Base-by-base conservation (phyloP, 2,113 vertebrate species). In the Solea solea region DNA sequence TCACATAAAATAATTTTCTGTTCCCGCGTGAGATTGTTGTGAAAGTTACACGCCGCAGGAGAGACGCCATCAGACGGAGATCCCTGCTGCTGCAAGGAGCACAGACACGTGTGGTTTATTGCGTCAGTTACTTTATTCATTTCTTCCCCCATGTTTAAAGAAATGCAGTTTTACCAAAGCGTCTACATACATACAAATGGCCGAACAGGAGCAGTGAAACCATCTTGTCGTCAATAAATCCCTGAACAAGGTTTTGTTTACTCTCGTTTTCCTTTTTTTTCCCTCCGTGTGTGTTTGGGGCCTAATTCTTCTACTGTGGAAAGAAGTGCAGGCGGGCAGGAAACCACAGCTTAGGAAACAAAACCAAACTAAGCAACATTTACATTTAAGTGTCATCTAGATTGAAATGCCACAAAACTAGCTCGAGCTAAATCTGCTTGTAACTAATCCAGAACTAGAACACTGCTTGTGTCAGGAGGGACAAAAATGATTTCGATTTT, bases 81-180 rank as follows among this genome's bases (percentile, higher is more conserved):
- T 49, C 13, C 6, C 50, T 25, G 57, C 56, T 56, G 34, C 34
- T 34, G 34, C 5, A 34, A 34, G 34, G 34, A 34, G 5, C 44
- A 56, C 6, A 8, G 1, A 83, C 70, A 78, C 13, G 6, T 52
- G 45, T 12, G 88, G 73, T 94, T 95, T 96, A 96, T 96, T 99
- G 96, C 96, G 92, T 91, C 93, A 93, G 91, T 95, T 92, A 92
- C 90, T 96, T 97, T 92, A 94, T 94, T 93, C 64, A 87, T 89
- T 87, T 90, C 65, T 80, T 85, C 82, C 86, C 73, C 72, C 72
- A 91, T 87, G 85, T 91, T 88, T 86, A 92, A 92, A 93, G 88
- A 89, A 93, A 92, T 78, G 88, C 89, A 56, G 81, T 76, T 21
- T 90, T 88, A 94, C 88, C 89, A 94, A 94, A 93, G 93, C 95